Evolutionary conservation across 1,140 invertebrate species (phyloP).

Genomic region (Plodia interpunctella): DNA sequence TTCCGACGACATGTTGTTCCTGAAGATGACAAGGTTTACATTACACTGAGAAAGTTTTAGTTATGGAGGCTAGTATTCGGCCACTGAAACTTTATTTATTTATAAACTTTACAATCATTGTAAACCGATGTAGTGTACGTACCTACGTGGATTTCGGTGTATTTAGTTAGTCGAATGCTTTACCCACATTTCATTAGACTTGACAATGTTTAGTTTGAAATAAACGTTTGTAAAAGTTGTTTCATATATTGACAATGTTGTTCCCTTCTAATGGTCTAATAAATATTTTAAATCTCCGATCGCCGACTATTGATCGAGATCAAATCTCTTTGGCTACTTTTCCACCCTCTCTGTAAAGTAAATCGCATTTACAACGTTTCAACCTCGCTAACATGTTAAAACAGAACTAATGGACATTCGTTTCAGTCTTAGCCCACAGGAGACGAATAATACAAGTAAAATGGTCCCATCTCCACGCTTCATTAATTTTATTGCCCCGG

Average conservation of each 20-base stretch:
- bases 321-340: constrained; percentile 65
- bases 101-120: no score
- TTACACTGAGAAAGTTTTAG: no score
- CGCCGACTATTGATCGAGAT: constrained; percentile 56
- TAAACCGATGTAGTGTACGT: no score
- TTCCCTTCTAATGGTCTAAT: background rate
- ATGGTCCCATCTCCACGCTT: constrained; percentile 76
- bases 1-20: no score
- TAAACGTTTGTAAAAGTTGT: no score
- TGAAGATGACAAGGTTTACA: no score
- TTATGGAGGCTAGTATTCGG: no score
- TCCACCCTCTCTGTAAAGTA: constrained; percentile 72
- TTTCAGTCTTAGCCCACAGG: constrained; percentile 73
- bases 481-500: constrained; percentile 76
- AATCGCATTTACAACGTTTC: constrained; percentile 77
- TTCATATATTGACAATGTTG: background rate
- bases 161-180: no score
- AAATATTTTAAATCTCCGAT: constrained; percentile 34
- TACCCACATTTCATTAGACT: no score
- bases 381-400: constrained; percentile 77
- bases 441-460: constrained; percentile 77
- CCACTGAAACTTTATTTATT: no score
- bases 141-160: no score
- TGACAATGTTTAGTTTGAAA: no score
- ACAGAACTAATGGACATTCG: constrained; percentile 78